Conservation (phyloP, 2,113 vertebrate species). For the Camelus dromedarius region DNA sequence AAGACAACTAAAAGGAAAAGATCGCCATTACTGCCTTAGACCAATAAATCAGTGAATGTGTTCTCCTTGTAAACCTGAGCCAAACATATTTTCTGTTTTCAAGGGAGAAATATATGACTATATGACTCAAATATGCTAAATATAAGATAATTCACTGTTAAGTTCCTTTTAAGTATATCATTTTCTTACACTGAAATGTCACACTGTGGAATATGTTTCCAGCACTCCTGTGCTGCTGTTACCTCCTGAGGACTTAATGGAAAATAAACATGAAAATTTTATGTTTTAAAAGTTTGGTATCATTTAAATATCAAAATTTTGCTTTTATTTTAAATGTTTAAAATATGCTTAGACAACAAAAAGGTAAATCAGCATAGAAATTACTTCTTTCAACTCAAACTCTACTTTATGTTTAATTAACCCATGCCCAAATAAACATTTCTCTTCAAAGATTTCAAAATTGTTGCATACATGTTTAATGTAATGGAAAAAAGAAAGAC, state of each 20-base stretch:
- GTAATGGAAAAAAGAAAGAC: conserved; percentile 18
- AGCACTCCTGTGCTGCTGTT: not conserved
- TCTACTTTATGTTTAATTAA: conserved; percentile 44
- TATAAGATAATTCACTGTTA: not conserved
- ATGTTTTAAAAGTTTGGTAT: conserved; percentile 1
- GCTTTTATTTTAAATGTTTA: conserved; percentile 40
- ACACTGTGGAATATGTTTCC: not conserved
- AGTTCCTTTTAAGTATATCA: not conserved
- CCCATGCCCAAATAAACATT: not conserved
- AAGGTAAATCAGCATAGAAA: conserved; percentile 16
- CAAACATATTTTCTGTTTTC: conserved; percentile 17
- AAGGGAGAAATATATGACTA: not conserved
- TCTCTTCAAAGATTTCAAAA: conserved; percentile 57
- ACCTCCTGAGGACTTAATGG: not conserved
- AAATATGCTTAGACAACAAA: conserved; percentile 52
- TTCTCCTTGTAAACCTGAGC: not conserved
- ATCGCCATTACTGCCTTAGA: not conserved
- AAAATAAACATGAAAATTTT: not conserved
- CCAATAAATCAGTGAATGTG: not conserved
- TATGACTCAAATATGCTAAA: not conserved
- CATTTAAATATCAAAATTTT: conserved; percentile 13
- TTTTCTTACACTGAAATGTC: conserved; percentile 15
- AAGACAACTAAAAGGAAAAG: not conserved
- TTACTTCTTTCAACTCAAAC: conserved; percentile 23
- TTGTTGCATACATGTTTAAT: not conserved